Evolutionary conservation across 1,140 invertebrate genomes (phyloP), one percentile per base, ranked within the genome.

Genomic region (Condylostylus longicornis): DNA sequence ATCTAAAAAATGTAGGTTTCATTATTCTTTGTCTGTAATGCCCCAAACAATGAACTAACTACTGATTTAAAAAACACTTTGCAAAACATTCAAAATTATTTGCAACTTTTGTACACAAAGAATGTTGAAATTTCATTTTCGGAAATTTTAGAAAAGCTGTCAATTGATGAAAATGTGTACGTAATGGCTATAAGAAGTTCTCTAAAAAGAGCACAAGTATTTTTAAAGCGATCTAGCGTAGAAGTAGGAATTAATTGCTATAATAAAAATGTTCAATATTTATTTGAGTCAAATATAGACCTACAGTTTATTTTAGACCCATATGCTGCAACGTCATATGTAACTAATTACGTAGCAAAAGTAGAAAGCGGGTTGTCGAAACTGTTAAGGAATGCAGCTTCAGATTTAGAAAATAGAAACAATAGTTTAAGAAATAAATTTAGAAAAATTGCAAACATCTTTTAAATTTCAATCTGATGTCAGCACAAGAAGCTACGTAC

Each of bases 201-300:
- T 13, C 13, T 31, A 31, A 31, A 10, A 7, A 9, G 15, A 13
- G 7, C 9, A 13, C 10, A 17, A 13, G 15, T 31, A 10, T 13
- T 31, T 10, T 17, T 31, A 8, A 31, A 31, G 15, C 9, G 29
- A 31, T 13, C 13, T 7, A 22, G 20, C 13, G 13, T 9, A 23
- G 34, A 35, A 23, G 20, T 23, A 22, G 6, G 18, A 15, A 25
- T 35, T 14, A 23, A 35, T 22, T 5, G 19, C 13, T 35, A 23
- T 25, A 23, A 22, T 35, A 35, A 22, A 15, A 15, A 35, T 23
- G 23, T 35, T 35, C 10, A 23, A 13, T 4, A 35, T 5, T 35
- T 35, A 23, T 35, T 35, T 14, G 17, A 35, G 14, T 5, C 34
- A 5, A 35, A 35, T 25, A 35, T 35, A 4, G 20, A 35, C 23